Percentiles rank a stretch among this genome's conserved stretches.
These are phyloP conservation scores for Trypoxylon attenuatum DNA, from an alignment of 2,888 invertebrate species.

Conservation along the genomic window DNA sequence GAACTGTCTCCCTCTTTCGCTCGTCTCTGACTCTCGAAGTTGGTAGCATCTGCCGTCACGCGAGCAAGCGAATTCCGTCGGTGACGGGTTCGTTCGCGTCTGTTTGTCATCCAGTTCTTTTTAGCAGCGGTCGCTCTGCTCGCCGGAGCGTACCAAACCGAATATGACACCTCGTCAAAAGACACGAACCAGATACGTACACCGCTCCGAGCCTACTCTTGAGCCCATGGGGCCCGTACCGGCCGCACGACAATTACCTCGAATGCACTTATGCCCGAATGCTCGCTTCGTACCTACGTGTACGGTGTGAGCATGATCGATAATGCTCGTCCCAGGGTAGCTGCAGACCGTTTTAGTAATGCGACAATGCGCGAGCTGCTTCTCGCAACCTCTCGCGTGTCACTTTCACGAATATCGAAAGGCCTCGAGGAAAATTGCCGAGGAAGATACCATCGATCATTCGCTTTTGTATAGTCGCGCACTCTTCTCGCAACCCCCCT, in stretches of 20 bases:
- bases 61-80: slow-evolving; percentile 15
- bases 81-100: slow-evolving; percentile 15
- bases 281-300: no score
- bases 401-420: not conserved
- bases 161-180: slow-evolving; percentile 11
- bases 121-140: not conserved
- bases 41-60: slow-evolving; percentile 25
- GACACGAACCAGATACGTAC: slow-evolving; percentile 10
- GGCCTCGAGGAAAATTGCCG: not conserved
- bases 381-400: not conserved
- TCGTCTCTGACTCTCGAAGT: no score
- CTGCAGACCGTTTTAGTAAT: no score
- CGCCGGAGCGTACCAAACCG: not conserved
- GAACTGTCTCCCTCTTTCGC: no score
- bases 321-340: no score
- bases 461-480: not conserved
- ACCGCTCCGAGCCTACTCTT: no score
- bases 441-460: not conserved
- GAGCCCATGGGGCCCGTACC: no score
- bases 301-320: no score
- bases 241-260: not conserved
- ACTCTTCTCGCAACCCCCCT: not conserved
- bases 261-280: not conserved
- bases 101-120: slow-evolving; percentile 28
- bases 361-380: not conserved